Base-by-base conservation (phyloP, 1,140 invertebrate species). In the Aphelinus atriplicis region DNA sequence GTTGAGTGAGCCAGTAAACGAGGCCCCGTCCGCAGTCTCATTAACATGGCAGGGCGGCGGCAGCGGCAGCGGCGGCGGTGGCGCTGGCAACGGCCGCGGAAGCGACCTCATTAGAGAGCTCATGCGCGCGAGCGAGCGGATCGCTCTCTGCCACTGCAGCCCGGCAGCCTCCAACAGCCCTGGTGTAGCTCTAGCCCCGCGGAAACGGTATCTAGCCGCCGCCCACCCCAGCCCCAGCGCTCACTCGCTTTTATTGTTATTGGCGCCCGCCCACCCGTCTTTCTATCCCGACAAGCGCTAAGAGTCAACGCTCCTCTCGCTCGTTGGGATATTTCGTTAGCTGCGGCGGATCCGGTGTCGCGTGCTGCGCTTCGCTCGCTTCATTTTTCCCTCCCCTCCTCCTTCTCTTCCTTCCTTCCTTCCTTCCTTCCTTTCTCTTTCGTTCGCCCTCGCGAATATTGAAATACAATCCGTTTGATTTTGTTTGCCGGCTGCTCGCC, bases 21-120 rank as follows among this genome's bases (percentile, higher is more conserved):
- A 53, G 51, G 51, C 51, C 51, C 65, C 43, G 1, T 42, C 6
- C 43, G 6, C 55, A 45, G 55, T 76, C 73, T 79, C 77, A 78
- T 78, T 77, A 78, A 77, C 66, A 66, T 75, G 26, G 26, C 26
- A 26, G 26, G 26, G 26, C 26, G 26, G 26, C 26, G 26, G 26
- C 26, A 26, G 26, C 26, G 26, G 26, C 26, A 26, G 26, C 45
- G 64, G 51, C 51, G 51, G 4, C 9, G 51, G 51, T 53, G 51
- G 9, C 9, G 51, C 51, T 53, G 51, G 51, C 4, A 4, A 9
- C 60, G 3, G 10, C 47, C 53, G 42, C 47, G 51, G 9, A 26
- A 65, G 77, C 71, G 77, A 77, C 73, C 77, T 81, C 78, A 79
- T 81, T 79, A 79, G 76, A 61, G 63, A 46, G 63, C 69, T 51